Percentiles rank a stretch among this genome's conserved stretches.
Evolutionary conservation across 2,797 vertebrate species (phyloP).

Genomic region (Pseudotriccus pelzelni): DNA sequence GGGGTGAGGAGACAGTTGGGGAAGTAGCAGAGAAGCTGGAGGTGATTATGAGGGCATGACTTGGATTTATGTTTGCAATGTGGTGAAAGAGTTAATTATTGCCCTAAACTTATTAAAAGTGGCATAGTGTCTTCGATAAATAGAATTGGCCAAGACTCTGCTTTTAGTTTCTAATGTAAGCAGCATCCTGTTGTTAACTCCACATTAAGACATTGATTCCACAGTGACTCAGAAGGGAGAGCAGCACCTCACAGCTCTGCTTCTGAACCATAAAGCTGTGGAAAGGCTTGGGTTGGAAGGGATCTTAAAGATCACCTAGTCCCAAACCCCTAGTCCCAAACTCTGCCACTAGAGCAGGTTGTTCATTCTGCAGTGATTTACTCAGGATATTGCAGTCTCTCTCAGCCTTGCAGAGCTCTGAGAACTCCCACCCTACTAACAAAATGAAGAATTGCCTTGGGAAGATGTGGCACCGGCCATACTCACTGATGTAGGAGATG

Average conservation of each 20-base stretch:
- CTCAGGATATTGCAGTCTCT: background rate
- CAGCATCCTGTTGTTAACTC: background rate
- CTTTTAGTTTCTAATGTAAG: background rate
- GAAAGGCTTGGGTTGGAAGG: accelerated
- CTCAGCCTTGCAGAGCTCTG: background rate
- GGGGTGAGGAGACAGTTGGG: background rate
- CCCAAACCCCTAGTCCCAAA: background rate
- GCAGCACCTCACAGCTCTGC: background rate
- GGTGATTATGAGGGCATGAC: background rate
- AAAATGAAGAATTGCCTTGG: background rate
- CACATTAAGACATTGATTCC: background rate
- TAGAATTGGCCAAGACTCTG: background rate
- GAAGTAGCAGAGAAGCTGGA: background rate
- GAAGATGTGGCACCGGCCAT: background rate
- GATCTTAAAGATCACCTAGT: background rate
- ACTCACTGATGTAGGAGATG: background rate
- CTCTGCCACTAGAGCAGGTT: background rate
- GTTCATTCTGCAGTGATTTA: background rate
- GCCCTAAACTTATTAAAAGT: background rate
- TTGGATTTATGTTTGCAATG: background rate
- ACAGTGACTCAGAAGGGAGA: background rate
- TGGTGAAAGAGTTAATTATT: background rate
- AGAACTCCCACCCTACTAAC: background rate
- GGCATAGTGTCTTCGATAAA: background rate
- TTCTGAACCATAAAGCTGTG: background rate